These are phyloP conservation scores for Oligia latruncula DNA, from an alignment of 2,888 invertebrate genomes.

Conservation along the genomic window DNA sequence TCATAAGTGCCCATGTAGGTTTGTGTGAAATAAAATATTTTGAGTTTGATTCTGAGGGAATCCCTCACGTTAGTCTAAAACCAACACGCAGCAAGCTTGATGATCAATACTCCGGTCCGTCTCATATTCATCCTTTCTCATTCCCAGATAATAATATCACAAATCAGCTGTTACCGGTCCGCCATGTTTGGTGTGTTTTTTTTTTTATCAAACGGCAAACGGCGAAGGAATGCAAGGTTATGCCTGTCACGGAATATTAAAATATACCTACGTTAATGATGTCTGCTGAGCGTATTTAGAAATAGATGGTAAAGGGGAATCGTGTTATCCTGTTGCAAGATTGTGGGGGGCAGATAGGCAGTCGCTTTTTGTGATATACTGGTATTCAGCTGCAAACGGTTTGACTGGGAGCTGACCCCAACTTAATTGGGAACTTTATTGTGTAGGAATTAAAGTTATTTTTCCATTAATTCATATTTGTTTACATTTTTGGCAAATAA, in stretches of 20 bases:
- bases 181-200: conserved; percentile 56
- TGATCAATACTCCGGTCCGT: background rate
- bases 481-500: no score
- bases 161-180: conserved; percentile 64
- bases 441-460: no score
- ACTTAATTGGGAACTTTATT: background rate
- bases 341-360: background rate
- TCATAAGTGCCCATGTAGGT: no score
- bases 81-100: background rate
- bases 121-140: conserved; percentile 14
- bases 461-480: no score
- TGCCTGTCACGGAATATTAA: conserved; percentile 59
- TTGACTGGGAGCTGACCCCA: no score
- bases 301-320: conserved; percentile 23
- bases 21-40: no score
- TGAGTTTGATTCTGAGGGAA: no score
- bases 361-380: background rate
- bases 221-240: conserved; percentile 65
- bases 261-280: conserved; percentile 32
- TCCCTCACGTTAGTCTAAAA: background rate
- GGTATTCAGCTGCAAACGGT: background rate
- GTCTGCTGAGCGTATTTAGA: conserved; percentile 23
- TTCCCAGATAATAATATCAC: conserved; percentile 53
- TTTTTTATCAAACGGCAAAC: conserved; percentile 58
- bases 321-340: background rate